These are phyloP conservation scores for Eupithecia pulchellata DNA, from an alignment of 2,888 invertebrate species.

Conservation along the genomic window DNA sequence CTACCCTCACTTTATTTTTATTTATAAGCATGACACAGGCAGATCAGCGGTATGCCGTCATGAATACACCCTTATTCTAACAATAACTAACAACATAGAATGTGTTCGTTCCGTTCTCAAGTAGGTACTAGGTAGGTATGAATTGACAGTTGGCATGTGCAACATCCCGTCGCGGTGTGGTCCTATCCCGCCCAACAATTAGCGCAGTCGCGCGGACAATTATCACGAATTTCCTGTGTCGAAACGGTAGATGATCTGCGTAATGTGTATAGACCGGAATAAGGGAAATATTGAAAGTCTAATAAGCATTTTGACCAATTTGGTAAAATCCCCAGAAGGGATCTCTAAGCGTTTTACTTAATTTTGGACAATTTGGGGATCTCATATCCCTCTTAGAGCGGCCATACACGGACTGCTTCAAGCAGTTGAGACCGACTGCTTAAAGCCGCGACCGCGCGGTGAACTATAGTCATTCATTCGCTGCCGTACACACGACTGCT, in stretches of 20 bases:
- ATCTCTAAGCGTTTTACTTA: no score
- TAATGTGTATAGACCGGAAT: slow-evolving; percentile 59
- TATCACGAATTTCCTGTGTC: slow-evolving; percentile 83
- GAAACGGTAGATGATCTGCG: slow-evolving; percentile 66
- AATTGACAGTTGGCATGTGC: slow-evolving; percentile 58
- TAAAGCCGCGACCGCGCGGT: no score
- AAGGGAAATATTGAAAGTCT: background rate
- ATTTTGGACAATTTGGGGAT: no score
- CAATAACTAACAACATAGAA: slow-evolving; percentile 43
- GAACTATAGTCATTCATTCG: no score
- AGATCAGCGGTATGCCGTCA: background rate
- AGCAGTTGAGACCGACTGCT: no score
- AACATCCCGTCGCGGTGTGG: slow-evolving; percentile 70
- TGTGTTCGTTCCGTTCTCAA: slow-evolving; percentile 46
- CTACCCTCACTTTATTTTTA: no score
- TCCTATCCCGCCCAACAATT: slow-evolving; percentile 73
- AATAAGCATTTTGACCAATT: background rate
- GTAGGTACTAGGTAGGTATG: slow-evolving; percentile 31
- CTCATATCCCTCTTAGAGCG: no score
- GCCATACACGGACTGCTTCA: no score
- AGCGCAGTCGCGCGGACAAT: slow-evolving; percentile 73
- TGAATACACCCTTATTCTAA: slow-evolving; percentile 17
- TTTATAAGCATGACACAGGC: background rate
- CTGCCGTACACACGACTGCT: no score
- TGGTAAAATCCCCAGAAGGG: no score